Evolutionary conservation across 2,888 invertebrate genomes (phyloP).

Genomic region (Dynastes tityus): DNA sequence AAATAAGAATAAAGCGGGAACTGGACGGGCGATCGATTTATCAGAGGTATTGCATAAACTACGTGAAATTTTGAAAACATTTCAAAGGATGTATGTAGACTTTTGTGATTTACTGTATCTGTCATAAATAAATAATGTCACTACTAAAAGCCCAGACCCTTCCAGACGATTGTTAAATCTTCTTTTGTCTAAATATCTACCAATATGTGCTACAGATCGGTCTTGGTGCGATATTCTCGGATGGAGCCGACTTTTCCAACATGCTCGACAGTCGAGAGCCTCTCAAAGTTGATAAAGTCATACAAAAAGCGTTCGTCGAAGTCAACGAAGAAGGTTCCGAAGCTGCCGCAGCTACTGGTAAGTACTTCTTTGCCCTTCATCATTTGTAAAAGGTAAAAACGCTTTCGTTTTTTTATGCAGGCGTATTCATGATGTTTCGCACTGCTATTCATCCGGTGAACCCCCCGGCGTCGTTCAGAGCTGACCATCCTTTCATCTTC

Average conservation of each 20-base stretch:
- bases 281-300: constrained; percentile 65
- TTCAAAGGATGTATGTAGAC: no score
- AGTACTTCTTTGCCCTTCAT: neutral
- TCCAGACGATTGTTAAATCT: no score
- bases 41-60: no score
- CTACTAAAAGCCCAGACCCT: no score
- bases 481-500: constrained; percentile 33
- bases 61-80: no score
- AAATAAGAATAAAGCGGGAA: no score
- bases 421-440: neutral
- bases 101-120: no score
- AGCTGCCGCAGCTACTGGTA: constrained; percentile 51
- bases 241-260: constrained; percentile 78
- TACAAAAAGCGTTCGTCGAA: constrained; percentile 53
- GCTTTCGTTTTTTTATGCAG: neutral
- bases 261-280: constrained; percentile 72
- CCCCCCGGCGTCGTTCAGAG: neutral
- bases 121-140: no score
- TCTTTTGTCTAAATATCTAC: no score
- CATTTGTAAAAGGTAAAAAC: no score
- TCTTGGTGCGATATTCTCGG: constrained; percentile 77
- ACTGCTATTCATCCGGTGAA: neutral
- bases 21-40: no score
- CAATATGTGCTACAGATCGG: constrained; percentile 75
- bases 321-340: constrained; percentile 53